These are phyloP conservation scores for Seira ritae DNA, from an alignment of 2,888 invertebrate genomes.

Conservation along the genomic window DNA sequence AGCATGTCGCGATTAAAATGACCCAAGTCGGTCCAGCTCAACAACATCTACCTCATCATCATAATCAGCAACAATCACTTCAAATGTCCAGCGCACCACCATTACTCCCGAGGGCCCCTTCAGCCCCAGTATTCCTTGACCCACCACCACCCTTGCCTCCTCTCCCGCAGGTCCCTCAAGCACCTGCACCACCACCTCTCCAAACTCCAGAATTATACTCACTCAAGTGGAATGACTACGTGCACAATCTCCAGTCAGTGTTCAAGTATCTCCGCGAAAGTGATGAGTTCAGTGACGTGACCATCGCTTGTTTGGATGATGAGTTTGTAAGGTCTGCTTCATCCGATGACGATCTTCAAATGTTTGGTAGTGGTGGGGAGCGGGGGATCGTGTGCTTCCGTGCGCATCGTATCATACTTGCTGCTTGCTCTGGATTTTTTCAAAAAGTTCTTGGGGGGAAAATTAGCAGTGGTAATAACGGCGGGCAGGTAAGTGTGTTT, in stretches of 20 bases:
- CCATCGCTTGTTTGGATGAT: slow-evolving; percentile 83
- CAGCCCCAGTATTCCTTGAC: not conserved
- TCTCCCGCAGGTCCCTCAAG: not conserved
- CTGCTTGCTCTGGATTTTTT: slow-evolving; percentile 81
- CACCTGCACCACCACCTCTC: not conserved
- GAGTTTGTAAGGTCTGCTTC: not conserved
- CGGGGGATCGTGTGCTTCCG: slow-evolving; percentile 75
- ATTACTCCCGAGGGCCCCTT: not conserved
- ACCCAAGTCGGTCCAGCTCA: not conserved
- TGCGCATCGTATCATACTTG: slow-evolving; percentile 83
- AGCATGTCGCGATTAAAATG: too few species aligned
- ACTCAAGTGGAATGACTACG: slow-evolving; percentile 95
- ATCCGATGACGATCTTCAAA: too few species aligned
- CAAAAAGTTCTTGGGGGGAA: slow-evolving; percentile 31
- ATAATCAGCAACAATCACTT: not conserved
- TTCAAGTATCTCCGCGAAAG: slow-evolving; percentile 92
- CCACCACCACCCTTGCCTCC: not conserved
- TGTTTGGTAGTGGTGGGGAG: too few species aligned
- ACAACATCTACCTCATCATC: not conserved
- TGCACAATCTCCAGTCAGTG: slow-evolving; percentile 91
- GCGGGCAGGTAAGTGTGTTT: slow-evolving; percentile 1
- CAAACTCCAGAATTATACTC: slow-evolving; percentile 40
- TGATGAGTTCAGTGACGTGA: slow-evolving; percentile 95
- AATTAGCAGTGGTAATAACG: too few species aligned
- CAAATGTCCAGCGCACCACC: not conserved